These are phyloP conservation scores for Caligus rogercresseyi DNA, from an alignment of 1,140 invertebrate genomes.

Conservation along the genomic window DNA sequence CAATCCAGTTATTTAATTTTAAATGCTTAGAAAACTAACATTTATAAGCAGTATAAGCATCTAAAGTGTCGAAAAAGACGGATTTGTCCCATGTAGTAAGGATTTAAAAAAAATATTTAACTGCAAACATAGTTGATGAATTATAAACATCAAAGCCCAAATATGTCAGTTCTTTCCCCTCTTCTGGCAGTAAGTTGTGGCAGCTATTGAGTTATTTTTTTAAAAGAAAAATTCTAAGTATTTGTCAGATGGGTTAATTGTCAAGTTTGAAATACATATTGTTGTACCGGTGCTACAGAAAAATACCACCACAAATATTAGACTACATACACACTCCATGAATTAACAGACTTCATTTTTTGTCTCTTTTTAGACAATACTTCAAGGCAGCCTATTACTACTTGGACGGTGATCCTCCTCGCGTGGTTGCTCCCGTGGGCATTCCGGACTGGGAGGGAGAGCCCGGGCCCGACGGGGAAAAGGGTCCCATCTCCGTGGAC, in stretches of 20 bases:
- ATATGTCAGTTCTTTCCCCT: no score
- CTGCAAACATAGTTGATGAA: no score
- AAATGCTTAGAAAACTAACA: no score
- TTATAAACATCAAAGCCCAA: no score
- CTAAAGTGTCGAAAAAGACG: no score
- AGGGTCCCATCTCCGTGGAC: constrained; percentile 48
- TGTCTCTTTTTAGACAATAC: constrained; percentile 6
- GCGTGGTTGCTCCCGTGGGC: constrained; percentile 32
- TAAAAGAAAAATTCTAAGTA: constrained; percentile 64
- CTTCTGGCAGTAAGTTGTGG: no score
- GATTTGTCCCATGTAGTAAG: no score
- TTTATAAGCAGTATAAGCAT: no score
- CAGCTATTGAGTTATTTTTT: constrained; percentile 25
- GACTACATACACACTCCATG: no score
- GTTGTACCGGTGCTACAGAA: constrained; percentile 34
- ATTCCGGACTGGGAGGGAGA: constrained; percentile 34
- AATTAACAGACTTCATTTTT: constrained; percentile 33
- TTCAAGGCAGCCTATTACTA: constrained; percentile 65
- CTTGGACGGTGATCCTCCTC: constrained; percentile 48
- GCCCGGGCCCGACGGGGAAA: constrained; percentile 35
- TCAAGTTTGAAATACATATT: constrained; percentile 35
- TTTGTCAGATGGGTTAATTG: constrained; percentile 57
- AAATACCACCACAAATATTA: no score
- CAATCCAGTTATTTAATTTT: no score
- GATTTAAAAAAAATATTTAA: no score